Evolutionary conservation across 2,888 invertebrate genomes (phyloP), one percentile per base, ranked within the genome.

Genomic region (Dicranocentrus wangi): DNA sequence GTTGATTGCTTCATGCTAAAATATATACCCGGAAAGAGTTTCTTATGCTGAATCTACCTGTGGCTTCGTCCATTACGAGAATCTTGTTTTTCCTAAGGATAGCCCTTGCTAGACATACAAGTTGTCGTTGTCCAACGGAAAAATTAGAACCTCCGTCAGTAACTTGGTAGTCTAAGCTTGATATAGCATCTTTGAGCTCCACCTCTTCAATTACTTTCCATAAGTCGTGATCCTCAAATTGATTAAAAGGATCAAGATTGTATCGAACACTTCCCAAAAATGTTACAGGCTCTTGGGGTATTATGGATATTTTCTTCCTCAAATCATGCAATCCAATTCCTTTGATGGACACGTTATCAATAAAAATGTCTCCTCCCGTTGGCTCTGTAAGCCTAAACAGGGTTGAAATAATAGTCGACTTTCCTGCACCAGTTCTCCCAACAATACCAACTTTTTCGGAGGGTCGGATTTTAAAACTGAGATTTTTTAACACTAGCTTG

Each of bases 41-140:
- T n/a, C n/a, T n/a, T n/a, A n/a, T n/a, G n/a, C n/a, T n/a, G n/a
- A n/a, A n/a, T n/a, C n/a, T 97, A 1, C 96, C 96, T 0, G 97
- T 97, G 17, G 96, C 97, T 89, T 97, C 97, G 88, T 97, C 97
- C 87, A 97, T 91, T 85, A 97, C 93, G 0, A 97, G 91, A 84
- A 97, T 93, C 85, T 92, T 92, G 89, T 96, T 96, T 83, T 93
- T 93, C 19, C 94, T 91, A 17, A 97, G 90, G 87, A 97, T 93
- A 39, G 97, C 97, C 19, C 75, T 61, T 13, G 75, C 75, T 7
- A 81, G 21, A 32, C 69, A 76, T 13, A 86, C 80, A 0, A 86
- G 53, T 66, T 86, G 85, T 1, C 84, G 27, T 63, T 86, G 81
- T 0, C 86, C 86, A 28, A 83, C 75, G 23, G 81, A 81, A 43